A percentile compares a stretch with the other conserved stretches of the same genome.
Conservation (phyloP, 1,140 invertebrate genomes). For the Drosophila pruinosa region DNA sequence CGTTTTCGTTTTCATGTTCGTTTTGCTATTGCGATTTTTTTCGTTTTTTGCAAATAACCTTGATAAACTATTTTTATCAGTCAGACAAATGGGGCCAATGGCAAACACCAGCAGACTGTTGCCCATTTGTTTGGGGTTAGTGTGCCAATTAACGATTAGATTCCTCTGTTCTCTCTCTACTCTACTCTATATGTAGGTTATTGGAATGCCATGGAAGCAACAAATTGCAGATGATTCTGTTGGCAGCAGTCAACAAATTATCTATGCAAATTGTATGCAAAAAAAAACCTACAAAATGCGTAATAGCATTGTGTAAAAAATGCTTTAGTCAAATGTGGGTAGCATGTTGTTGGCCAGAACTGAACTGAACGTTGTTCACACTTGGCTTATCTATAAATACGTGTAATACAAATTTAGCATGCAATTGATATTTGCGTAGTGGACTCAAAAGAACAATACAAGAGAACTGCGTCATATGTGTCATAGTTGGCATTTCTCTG, state of each 20-base stretch:
- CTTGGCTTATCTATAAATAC: constrained; percentile 37
- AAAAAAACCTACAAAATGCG: constrained; percentile 28
- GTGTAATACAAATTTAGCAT: constrained; percentile 6
- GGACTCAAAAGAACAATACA: constrained; percentile 5
- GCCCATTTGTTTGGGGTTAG: constrained; percentile 74
- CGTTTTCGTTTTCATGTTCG: not conserved
- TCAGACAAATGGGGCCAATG: constrained; percentile 70
- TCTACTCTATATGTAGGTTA: constrained; percentile 39
- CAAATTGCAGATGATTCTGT: not conserved
- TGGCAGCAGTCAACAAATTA: constrained; percentile 60
- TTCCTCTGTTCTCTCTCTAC: constrained; percentile 14
- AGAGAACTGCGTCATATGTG: constrained; percentile 30
- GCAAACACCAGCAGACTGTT: constrained; percentile 31
- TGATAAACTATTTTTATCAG: constrained; percentile 81
- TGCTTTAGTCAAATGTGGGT: constrained; percentile 4
- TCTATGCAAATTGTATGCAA: constrained; percentile 57
- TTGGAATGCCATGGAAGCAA: constrained; percentile 45
- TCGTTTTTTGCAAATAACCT: constrained; percentile 64
- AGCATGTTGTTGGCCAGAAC: not conserved
- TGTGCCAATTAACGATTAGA: constrained; percentile 79
- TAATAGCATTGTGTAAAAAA: constrained; percentile 14
- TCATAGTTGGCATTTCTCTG: not conserved
- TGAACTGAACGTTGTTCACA: not conserved
- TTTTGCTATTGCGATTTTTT: constrained; percentile 35
- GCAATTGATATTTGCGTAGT: constrained; percentile 30